Conservation (phyloP, 2,113 vertebrate genomes). For the Neogobius melanostomus region DNA sequence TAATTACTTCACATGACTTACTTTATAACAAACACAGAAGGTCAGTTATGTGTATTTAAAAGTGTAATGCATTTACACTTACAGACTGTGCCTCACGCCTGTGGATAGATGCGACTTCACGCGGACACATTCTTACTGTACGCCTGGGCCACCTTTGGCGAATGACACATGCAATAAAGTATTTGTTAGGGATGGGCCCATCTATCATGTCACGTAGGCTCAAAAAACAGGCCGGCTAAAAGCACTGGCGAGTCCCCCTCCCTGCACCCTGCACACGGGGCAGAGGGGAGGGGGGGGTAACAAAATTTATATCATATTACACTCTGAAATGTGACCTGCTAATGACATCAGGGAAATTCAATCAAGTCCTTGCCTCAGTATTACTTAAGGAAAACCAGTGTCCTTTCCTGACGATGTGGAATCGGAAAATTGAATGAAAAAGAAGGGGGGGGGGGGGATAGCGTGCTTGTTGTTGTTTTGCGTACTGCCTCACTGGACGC, state of each 20-base stretch:
- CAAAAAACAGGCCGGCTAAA: conserved; percentile 63
- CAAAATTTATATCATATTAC: conserved; percentile 81
- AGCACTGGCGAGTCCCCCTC: conserved; percentile 63
- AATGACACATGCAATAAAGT: conserved; percentile 72
- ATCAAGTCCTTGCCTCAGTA: conserved; percentile 78
- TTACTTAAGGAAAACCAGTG: conserved; percentile 80
- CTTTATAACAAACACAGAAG: too few relatives aligned
- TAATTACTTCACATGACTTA: too few relatives aligned
- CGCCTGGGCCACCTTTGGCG: conserved; percentile 59
- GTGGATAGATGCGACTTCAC: conserved; percentile 1
- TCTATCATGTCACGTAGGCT: conserved; percentile 64
- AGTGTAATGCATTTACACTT: too few relatives aligned
- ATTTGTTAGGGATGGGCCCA: conserved; percentile 65
- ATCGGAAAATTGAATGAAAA: conserved; percentile 71
- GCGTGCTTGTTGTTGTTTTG: conserved; percentile 57
- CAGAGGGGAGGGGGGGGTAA: conserved; percentile 52
- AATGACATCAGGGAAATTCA: conserved; percentile 80
- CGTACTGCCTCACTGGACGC: conserved; percentile 28
- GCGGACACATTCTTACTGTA: conserved; percentile 40
- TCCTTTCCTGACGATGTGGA: conserved; percentile 73
- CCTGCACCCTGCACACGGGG: conserved; percentile 40
- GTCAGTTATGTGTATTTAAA: too few relatives aligned
- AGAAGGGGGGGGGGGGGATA: background rate
- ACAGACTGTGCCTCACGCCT: conserved; percentile 14
- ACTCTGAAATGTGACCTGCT: conserved; percentile 81